Base-by-base conservation (phyloP, 2,797 vertebrate genomes). In the Pseudopleuronectes americanus region DNA sequence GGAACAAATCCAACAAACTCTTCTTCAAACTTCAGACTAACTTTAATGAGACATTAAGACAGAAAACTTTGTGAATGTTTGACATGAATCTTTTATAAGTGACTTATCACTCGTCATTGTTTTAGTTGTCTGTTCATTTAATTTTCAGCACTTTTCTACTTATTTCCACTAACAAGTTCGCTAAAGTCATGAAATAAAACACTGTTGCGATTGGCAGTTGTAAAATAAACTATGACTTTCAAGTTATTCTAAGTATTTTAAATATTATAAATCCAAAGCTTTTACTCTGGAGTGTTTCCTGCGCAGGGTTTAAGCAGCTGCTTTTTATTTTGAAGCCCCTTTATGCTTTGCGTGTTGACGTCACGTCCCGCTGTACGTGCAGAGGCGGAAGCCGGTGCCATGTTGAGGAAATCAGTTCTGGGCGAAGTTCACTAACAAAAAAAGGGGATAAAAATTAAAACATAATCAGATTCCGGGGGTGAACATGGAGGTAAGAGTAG, bases 401-500 rank as follows among this genome's bases (percentile, higher is more conserved):
- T 93, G 89, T 91, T 90, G 76, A 86, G 87, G 85, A 89, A 90
- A 87, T 90, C 86, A 83, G 58, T 89, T 89, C 81, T 90, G 87
- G 84, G 69, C 89, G 92, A 92, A 92, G 87, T 92, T 91, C 85
- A 80, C 64, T 76, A 63, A 55, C 36, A 61, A 89, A 68, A 68
- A 38, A 90, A 86, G 86, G 85, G 87, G 62, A 90, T 80, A 80
- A 80, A 87, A 78, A 74, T 73, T 73, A 83, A 80, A 83, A 87
- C 54, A 70, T 79, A 77, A 83, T 77, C 85, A 89, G 71, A 63
- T 87, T 87, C 87, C 77, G 86, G 78, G 86, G 85, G 83, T 90
- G 86, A 91, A 68, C 70, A 95, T 94, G 94, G 93, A 95, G 93
- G 93, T 95, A 95, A 94, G 93, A 91, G 74, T 77, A 86, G 79